Percentiles rank a stretch among this genome's conserved stretches.
These are phyloP conservation scores for Peromyscus polionotus DNA, from an alignment of 2,113 vertebrate genomes.

Conservation along the genomic window DNA sequence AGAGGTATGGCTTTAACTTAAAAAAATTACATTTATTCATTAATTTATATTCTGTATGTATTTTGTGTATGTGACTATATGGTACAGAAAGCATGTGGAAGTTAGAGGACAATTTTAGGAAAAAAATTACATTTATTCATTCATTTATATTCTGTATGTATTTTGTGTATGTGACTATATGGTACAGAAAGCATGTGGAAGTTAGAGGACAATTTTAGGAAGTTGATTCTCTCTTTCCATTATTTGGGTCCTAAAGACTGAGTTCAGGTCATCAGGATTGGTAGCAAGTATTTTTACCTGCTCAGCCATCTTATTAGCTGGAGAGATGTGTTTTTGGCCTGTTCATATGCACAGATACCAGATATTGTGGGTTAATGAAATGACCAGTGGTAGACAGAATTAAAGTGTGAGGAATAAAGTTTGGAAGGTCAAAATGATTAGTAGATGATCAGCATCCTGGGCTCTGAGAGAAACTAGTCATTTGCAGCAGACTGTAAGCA, in stretches of 20 bases:
- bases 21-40: not conserved
- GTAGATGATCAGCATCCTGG: not conserved
- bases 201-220: not conserved
- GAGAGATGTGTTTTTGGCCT: not conserved
- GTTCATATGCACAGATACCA: not conserved
- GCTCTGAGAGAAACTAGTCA: not conserved
- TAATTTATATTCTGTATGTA: not conserved
- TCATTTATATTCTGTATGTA: not conserved
- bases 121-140: not conserved
- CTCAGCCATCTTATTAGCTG: not conserved
- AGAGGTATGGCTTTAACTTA: not conserved
- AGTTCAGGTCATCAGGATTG: not conserved
- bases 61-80: not conserved
- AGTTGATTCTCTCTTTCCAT: not conserved
- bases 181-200: not conserved
- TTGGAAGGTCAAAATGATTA: constrained; percentile 16
- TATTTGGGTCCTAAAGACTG: not conserved
- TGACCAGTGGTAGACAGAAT: not conserved
- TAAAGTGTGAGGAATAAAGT: not conserved
- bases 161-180: not conserved
- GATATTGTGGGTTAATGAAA: not conserved
- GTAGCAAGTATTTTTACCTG: not conserved
- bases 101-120: not conserved
- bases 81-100: not conserved
- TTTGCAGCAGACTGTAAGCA: not conserved